A percentile compares a stretch with the other conserved stretches of the same genome.
Evolutionary conservation across 2,888 invertebrate genomes (phyloP).

Genomic region (Brachypalpus laphriformis): DNA sequence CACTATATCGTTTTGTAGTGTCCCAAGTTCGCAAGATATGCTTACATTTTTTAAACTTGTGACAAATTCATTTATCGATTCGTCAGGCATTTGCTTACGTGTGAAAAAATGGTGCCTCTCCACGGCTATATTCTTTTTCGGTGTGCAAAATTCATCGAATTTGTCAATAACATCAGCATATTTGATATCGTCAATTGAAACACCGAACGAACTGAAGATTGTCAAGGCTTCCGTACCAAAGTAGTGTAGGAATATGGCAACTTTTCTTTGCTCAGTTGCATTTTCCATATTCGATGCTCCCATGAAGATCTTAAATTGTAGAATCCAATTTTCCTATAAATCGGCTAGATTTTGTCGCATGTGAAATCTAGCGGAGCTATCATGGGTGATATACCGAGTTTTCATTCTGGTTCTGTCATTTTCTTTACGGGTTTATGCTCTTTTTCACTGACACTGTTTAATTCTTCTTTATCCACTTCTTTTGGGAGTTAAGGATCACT

Average conservation of each 20-base stretch:
- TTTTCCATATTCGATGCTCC: too few relatives aligned
- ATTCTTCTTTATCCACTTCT: too few relatives aligned
- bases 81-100: constrained; percentile 30
- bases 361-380: too few relatives aligned
- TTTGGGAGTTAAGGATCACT: too few relatives aligned
- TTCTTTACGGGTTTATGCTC: too few relatives aligned
- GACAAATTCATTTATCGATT: constrained; percentile 37
- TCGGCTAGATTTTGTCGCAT: too few relatives aligned
- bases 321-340: too few relatives aligned
- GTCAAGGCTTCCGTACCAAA: constrained; percentile 4
- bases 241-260: constrained; percentile 29
- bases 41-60: constrained; percentile 46
- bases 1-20: background rate
- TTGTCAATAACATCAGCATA: background rate
- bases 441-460: too few relatives aligned
- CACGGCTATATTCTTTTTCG: constrained; percentile 47
- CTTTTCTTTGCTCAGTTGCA: constrained; percentile 10
- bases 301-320: too few relatives aligned
- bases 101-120: constrained; percentile 37
- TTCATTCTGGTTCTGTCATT: too few relatives aligned
- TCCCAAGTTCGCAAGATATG: constrained; percentile 43
- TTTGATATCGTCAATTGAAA: background rate
- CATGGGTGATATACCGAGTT: too few relatives aligned
- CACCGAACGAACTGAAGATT: constrained; percentile 8
- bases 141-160: constrained; percentile 16